Base-by-base conservation (phyloP, 2,888 invertebrate genomes). In the Neria commutata region DNA sequence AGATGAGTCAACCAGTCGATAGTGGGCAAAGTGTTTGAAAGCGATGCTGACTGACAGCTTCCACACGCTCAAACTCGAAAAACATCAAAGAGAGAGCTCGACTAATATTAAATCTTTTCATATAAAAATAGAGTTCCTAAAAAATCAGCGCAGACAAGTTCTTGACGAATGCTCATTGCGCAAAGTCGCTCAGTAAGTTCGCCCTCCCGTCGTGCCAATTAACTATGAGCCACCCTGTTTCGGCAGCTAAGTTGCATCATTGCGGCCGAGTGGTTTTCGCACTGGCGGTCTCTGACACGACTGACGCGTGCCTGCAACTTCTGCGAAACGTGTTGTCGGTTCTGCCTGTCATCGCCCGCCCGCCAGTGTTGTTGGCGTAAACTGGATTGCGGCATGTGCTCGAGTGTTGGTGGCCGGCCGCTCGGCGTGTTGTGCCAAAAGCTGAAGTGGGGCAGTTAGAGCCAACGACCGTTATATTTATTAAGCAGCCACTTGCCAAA, bases 241-340 rank as follows among this genome's bases (percentile, higher is more conserved):
- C 6, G 6, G 29, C 29, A 8, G 29, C 16, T 37, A 14, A n/a
- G 37, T 37, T 37, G 6, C 14, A n/a, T 6, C 14, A n/a, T n/a
- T 4, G 37, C 4, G 11, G 37, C n/a, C 6, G 11, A 14, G 42
- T 19, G 42, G 42, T n/a, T n/a, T n/a, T n/a, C 19, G 21, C 21
- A 25, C 6, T 55, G 42, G 14, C 14, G 24, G 26, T 50, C 17
- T 56, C 24, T 10, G 4, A 16, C 26, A 42, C 42, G 14, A 29
- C 6, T 58, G 56, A 53, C 61, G 63, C 63, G 61, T 60, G 63
- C 59, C 54, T 45, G 58, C 61, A 58, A 57, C 56, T 56, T 58
- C 25, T 16, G 48, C 59, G 21, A 21, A 56, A 21, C 45, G 42
- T 40, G 16, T 23, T 34, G 42, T 26, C 26, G 16, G 21, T 17